phyloP scores from a whole-genome alignment of 2,797 vertebrate species.

The Epinephelus malabaricus region DNA sequence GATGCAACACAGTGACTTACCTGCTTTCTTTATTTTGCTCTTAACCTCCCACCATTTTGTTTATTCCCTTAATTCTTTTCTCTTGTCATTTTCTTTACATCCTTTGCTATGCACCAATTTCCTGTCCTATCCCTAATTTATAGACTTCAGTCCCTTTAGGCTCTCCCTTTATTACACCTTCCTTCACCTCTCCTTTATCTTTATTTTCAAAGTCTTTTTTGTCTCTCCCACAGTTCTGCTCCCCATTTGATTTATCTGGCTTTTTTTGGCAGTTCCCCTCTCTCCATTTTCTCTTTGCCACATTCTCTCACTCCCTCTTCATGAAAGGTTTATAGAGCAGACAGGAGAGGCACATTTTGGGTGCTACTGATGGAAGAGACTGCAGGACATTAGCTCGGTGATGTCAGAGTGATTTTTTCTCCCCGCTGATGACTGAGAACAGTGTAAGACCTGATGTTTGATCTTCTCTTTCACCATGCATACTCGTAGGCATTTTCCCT shows the following conservation, averaged over 20 bases:
- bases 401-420: slow-evolving; percentile 66
- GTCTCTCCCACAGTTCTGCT: slow-evolving; percentile 45
- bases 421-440: slow-evolving; percentile 57
- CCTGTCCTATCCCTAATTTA: slow-evolving; percentile 1
- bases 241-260: slow-evolving; percentile 62
- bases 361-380: slow-evolving; percentile 67
- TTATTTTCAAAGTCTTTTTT: slow-evolving; percentile 65
- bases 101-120: slow-evolving; percentile 29
- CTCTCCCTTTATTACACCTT: slow-evolving; percentile 48
- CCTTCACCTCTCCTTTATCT: slow-evolving; percentile 58
- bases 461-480: slow-evolving; percentile 45
- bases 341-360: slow-evolving; percentile 55
- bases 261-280: slow-evolving; percentile 54
- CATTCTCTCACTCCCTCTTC: slow-evolving; percentile 59
- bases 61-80: slow-evolving; percentile 32
- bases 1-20: slow-evolving; percentile 11
- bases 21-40: slow-evolving; percentile 10
- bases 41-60: slow-evolving; percentile 3
- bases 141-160: slow-evolving; percentile 26
- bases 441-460: slow-evolving; percentile 48
- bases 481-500: slow-evolving; percentile 24
- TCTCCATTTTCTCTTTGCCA: slow-evolving; percentile 50
- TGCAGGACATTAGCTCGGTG: slow-evolving; percentile 68
- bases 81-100: slow-evolving; percentile 29
- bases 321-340: slow-evolving; percentile 73